phyloP scores from a whole-genome alignment of 2,113 vertebrate species.

The Gymnobelideus leadbeateri region DNA sequence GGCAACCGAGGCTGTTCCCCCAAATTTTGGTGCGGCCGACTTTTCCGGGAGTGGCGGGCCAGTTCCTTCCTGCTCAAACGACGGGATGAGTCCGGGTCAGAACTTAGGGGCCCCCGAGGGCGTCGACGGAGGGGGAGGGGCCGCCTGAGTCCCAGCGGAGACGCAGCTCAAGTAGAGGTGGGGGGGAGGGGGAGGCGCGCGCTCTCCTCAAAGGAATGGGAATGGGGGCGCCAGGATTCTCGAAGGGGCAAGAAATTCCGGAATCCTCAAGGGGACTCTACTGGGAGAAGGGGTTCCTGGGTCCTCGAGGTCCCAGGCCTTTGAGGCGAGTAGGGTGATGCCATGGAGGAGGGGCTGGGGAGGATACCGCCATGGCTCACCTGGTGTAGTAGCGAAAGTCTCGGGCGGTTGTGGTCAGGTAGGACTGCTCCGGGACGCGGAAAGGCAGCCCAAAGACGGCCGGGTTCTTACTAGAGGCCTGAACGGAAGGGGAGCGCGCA shows the following conservation, averaged over 20 bases:
- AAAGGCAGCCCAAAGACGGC: conserved; percentile 57
- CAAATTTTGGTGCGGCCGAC: conserved; percentile 83
- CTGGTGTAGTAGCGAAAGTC: conserved; percentile 73
- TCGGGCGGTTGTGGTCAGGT: conserved; percentile 61
- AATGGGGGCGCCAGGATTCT: neutral
- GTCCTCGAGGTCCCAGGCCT: neutral
- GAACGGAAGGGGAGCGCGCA: neutral
- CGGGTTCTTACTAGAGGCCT: conserved; percentile 71
- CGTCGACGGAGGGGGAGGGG: neutral
- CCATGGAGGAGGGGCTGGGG: too few species aligned
- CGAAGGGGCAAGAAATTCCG: neutral
- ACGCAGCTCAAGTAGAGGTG: neutral
- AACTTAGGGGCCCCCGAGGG: too few species aligned
- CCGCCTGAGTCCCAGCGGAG: neutral
- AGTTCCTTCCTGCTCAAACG: conserved; percentile 88
- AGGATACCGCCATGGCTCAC: conserved; percentile 50
- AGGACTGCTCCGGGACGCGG: conserved; percentile 59
- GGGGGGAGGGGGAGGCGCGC: neutral
- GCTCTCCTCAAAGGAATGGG: neutral
- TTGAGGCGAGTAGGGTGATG: too few species aligned
- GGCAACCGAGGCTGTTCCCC: conserved; percentile 63
- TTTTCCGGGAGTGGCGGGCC: conserved; percentile 81
- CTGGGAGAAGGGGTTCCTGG: neutral
- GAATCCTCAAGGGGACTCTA: neutral
- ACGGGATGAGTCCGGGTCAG: conserved; percentile 68